Evolutionary conservation across 2,888 invertebrate species (phyloP), one percentile per base, ranked within the genome.

Genomic region (Taenaris catops): DNA sequence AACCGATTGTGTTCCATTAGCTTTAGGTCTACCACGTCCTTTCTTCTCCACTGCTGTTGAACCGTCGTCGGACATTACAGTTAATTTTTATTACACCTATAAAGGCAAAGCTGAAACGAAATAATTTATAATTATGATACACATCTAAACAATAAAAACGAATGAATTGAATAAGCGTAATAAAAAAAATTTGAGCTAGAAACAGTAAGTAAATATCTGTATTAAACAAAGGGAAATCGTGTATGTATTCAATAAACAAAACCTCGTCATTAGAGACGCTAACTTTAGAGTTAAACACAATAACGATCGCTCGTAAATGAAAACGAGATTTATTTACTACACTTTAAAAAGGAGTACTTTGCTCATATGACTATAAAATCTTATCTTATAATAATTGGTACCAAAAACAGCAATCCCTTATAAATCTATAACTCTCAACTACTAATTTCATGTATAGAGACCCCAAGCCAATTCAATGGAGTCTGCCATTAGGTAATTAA

Each of bases 41-140:
- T 87, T 87, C 73, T 87, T 87, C 69, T 87, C 87, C 34, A 87
- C 87, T 40, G 65, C 71, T 48, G 86, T 78, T 53, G 86, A 76
- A 38, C 87, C 87, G 60, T 87, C 87, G 70, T 87, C 87, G 69
- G 87, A 87, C 87, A 87, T 87, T 63, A 62, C 60, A 48, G 44
- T 51, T 34, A 57, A 59, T 53, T 38, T n/a, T 51, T 47, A 50
- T 53, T 48, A 49, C 47, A 55, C 47, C 56, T 61, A 58, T 43
- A 45, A 51, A 48, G 49, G 49, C 47, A 49, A 51, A 56, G 51
- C 74, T 76, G 61, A 48, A 70, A 71, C 5, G 43, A 44, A 38
- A 16, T 31, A 28, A 37, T n/a, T n/a, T n/a, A n/a, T n/a, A n/a
- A n/a, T n/a, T n/a, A n/a, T n/a, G n/a, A n/a, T n/a, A n/a, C n/a